Evolutionary conservation across 2,888 invertebrate species (phyloP).

Genomic region (Pelosia muscerda): DNA sequence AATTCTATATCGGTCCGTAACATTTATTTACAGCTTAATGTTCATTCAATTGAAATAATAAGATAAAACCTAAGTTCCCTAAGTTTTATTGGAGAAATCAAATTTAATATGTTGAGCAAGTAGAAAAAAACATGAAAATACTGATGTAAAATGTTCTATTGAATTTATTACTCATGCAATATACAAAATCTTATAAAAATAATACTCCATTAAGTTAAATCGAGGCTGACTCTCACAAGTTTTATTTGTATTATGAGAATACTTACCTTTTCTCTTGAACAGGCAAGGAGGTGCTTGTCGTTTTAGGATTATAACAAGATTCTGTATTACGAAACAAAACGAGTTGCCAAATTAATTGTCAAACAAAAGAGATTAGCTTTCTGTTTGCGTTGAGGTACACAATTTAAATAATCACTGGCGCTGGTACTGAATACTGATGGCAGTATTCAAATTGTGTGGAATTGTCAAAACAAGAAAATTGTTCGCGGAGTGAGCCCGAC

Average conservation of each 20-base stretch:
- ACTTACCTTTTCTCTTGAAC: constrained; percentile 39
- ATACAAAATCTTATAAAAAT: background rate
- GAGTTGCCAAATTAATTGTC: constrained; percentile 70
- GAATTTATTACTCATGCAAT: background rate
- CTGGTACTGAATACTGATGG: constrained; percentile 72
- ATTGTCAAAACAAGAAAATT: constrained; percentile 78
- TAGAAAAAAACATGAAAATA: background rate
- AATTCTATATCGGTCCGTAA: too few species aligned
- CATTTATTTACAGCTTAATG: too few species aligned
- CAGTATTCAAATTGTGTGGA: constrained; percentile 75
- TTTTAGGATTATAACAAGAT: constrained; percentile 54
- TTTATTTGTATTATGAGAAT: constrained; percentile 32
- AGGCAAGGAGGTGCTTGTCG: constrained; percentile 51
- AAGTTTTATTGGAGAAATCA: too few species aligned
- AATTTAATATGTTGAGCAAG: background rate
- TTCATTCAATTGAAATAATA: too few species aligned
- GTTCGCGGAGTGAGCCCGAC: constrained; percentile 63
- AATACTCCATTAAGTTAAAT: background rate
- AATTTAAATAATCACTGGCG: constrained; percentile 76
- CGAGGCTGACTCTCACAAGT: background rate
- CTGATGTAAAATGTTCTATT: background rate
- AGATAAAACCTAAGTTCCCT: too few species aligned
- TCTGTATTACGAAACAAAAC: constrained; percentile 56
- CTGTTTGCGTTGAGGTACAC: constrained; percentile 71
- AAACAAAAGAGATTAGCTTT: constrained; percentile 73